phyloP scores from a whole-genome alignment of 2,888 invertebrate genomes.

The Exephanes ischioxanthus region DNA sequence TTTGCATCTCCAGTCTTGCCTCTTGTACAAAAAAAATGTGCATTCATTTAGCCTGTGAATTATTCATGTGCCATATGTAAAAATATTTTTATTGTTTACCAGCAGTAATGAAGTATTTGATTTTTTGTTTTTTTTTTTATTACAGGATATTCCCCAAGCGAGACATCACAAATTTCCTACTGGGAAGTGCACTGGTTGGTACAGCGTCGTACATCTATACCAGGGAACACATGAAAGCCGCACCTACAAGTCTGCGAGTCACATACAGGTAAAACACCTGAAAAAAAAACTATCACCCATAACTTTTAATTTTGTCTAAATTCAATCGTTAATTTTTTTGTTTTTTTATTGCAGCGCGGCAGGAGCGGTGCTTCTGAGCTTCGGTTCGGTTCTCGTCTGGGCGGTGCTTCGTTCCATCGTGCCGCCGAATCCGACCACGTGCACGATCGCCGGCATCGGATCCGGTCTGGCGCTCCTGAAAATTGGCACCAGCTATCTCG shows the following conservation, averaged over 20 bases:
- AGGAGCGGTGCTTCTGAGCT: conserved; percentile 93
- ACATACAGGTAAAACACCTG: conserved; percentile 88
- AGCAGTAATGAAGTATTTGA: neutral
- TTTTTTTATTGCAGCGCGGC: conserved; percentile 85
- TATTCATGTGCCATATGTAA: neutral
- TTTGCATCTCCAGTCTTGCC: too few relatives aligned
- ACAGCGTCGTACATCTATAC: conserved; percentile 94
- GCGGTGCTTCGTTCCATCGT: conserved; percentile 93
- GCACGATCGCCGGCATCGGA: conserved; percentile 90
- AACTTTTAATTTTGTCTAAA: neutral
- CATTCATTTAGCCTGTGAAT: neutral
- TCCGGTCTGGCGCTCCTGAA: conserved; percentile 89
- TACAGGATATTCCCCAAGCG: conserved; percentile 90
- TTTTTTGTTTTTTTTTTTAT: conserved; percentile 71
- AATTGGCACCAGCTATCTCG: conserved; percentile 88
- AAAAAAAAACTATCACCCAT: neutral
- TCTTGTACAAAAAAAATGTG: neutral
- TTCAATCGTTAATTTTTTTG: conserved; percentile 39
- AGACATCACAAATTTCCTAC: conserved; percentile 93
- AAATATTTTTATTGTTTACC: neutral
- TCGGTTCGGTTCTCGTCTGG: conserved; percentile 96
- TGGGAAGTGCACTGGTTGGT: conserved; percentile 93
- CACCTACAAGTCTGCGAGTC: conserved; percentile 88
- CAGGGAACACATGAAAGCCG: conserved; percentile 91
- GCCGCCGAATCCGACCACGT: conserved; percentile 89